A percentile compares a stretch with the other conserved stretches of the same genome.
Evolutionary conservation across 2,888 invertebrate genomes (phyloP).

Genomic region (Ormyrus nitidulus): DNA sequence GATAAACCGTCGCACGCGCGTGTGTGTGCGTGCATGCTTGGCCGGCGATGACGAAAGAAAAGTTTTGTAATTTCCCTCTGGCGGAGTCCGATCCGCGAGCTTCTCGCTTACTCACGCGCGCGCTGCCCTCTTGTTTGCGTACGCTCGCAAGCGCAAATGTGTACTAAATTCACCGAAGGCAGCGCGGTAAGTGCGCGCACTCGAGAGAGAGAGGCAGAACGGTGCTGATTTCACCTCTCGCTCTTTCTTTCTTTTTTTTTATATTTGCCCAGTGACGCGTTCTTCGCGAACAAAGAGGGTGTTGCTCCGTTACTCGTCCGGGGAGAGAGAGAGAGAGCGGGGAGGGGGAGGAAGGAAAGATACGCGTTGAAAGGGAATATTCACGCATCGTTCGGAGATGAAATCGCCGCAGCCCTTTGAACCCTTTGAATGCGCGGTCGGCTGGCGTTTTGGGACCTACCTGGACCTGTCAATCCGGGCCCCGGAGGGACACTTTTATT

Average conservation of each 20-base stretch:
- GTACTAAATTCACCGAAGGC: slow-evolving; percentile 25
- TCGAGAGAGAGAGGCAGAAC: not conserved
- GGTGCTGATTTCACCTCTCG: slow-evolving; percentile 38
- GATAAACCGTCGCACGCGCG: not conserved
- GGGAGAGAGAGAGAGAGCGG: slow-evolving; percentile 5
- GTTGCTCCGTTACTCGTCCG: slow-evolving; percentile 37
- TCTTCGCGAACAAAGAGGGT: slow-evolving; percentile 58
- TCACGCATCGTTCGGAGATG: not conserved
- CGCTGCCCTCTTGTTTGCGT: slow-evolving; percentile 31
- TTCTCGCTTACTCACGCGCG: slow-evolving; percentile 20
- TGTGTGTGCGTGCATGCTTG: too few relatives aligned
- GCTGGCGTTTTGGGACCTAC: slow-evolving; percentile 22
- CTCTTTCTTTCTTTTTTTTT: slow-evolving; percentile 34
- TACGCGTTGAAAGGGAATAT: slow-evolving; percentile 28
- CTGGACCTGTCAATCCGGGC: slow-evolving; percentile 42
- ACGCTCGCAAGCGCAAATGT: not conserved
- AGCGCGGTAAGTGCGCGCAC: slow-evolving; percentile 11
- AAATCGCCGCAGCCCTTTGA: slow-evolving; percentile 25
- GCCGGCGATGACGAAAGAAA: slow-evolving; percentile 12
- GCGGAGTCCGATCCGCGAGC: not conserved
- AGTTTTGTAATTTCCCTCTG: slow-evolving; percentile 34
- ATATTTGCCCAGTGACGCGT: slow-evolving; percentile 60
- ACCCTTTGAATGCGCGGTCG: slow-evolving; percentile 16
- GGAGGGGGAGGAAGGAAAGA: not conserved
- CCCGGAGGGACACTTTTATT: slow-evolving; percentile 20